Percentiles rank a stretch among this genome's conserved stretches.
phyloP scores from a whole-genome alignment of 2,797 vertebrate genomes.

The Mormyrops boulengeri region DNA sequence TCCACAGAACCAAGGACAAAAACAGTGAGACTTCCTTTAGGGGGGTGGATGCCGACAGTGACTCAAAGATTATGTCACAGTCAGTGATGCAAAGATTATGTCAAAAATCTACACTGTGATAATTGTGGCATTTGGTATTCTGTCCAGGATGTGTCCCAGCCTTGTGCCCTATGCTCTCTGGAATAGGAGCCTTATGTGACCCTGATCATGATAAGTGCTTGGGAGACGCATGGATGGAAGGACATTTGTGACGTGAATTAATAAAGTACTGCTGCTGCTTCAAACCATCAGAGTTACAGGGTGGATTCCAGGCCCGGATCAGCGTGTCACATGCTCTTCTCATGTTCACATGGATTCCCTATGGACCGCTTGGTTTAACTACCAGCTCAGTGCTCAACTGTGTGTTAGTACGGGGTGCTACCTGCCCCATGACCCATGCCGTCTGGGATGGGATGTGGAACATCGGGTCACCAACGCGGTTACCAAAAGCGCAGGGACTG shows the following conservation, averaged over 20 bases:
- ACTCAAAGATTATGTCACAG: slow-evolving; percentile 9
- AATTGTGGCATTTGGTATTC: background rate
- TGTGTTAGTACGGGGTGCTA: background rate
- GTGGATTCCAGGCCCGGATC: background rate
- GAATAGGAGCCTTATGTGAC: background rate
- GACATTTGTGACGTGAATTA: background rate
- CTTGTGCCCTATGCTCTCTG: background rate
- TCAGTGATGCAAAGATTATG: background rate
- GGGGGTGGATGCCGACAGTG: slow-evolving; percentile 44
- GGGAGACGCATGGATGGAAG: background rate
- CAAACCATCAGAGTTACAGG: background rate
- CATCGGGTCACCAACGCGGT: background rate
- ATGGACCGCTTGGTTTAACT: background rate
- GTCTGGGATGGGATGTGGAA: background rate
- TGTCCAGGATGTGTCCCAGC: background rate
- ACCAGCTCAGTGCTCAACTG: background rate
- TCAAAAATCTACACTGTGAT: background rate
- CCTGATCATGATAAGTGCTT: background rate
- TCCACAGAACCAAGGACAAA: slow-evolving; percentile 44
- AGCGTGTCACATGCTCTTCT: background rate
- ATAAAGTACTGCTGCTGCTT: background rate
- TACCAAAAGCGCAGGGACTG: background rate
- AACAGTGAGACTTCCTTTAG: slow-evolving; percentile 33
- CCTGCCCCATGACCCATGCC: background rate
- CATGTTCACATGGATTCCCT: background rate